Evolutionary conservation across 2,797 vertebrate species (phyloP).

Genomic region (Anas bernieri): DNA sequence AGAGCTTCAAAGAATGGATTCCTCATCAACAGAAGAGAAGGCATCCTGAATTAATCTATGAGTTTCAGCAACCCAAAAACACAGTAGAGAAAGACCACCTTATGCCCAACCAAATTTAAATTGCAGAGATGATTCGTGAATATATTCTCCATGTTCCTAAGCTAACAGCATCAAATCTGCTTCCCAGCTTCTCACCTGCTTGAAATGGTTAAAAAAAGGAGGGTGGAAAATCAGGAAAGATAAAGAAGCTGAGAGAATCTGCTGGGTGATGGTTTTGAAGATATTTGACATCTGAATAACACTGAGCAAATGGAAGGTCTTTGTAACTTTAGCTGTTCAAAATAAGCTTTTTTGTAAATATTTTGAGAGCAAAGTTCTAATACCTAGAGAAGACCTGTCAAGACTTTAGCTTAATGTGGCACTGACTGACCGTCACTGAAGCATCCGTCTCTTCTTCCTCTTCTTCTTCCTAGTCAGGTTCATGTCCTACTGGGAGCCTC

Average conservation of each 20-base stretch:
- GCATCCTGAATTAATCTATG: neutral
- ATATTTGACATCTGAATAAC: neutral
- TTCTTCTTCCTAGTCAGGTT: neutral
- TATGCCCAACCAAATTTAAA: neutral
- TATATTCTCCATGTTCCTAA: accelerated
- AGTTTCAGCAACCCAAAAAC: neutral
- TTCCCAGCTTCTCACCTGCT: neutral
- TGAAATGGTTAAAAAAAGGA: neutral
- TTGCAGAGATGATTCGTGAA: neutral
- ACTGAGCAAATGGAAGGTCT: neutral
- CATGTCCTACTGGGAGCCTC: neutral
- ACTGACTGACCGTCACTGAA: neutral
- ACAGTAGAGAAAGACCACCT: neutral
- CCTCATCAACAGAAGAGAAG: neutral
- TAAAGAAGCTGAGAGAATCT: neutral
- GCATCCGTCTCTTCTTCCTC: neutral
- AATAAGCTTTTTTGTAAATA: neutral
- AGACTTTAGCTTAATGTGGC: neutral
- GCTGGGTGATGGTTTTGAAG: neutral
- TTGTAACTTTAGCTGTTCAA: neutral
- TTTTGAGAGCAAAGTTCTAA: neutral
- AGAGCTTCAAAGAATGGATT: neutral
- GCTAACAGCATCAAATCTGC: neutral
- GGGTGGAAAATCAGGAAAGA: neutral
- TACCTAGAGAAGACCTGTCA: neutral